Evolutionary conservation across 2,113 vertebrate genomes (phyloP).

Genomic region (Solea senegalensis): DNA sequence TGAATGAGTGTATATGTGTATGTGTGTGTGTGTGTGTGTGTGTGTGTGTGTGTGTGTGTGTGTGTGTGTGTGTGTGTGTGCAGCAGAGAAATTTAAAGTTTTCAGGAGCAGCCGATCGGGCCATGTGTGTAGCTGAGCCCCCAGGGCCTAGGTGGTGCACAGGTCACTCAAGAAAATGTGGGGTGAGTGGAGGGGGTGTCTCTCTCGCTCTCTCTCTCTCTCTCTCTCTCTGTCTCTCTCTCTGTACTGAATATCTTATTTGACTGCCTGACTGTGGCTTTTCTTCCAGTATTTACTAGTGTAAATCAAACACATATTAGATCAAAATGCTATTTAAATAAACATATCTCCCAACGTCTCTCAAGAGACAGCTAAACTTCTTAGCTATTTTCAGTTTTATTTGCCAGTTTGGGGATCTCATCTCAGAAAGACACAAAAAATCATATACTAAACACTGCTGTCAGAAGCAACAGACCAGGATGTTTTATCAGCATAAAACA

Average conservation of each 20-base stretch:
- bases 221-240: neutral
- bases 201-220: neutral
- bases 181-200: conserved; percentile 13
- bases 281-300: neutral
- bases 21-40: conserved; percentile 15
- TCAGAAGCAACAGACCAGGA: neutral
- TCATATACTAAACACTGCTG: neutral
- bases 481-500: conserved; percentile 1
- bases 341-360: neutral
- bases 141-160: conserved; percentile 54
- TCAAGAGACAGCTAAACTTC: neutral
- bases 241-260: conserved; percentile 17
- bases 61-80: conserved; percentile 24
- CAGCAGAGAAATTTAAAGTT: conserved; percentile 40
- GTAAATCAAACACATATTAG: neutral
- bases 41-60: conserved; percentile 17
- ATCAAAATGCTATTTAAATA: neutral
- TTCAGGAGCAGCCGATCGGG: conserved; percentile 25
- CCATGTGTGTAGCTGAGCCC: conserved; percentile 50
- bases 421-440: conserved; percentile 20
- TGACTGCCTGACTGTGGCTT: conserved; percentile 7
- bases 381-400: conserved; percentile 22
- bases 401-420: conserved; percentile 28
- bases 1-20: too few relatives aligned
- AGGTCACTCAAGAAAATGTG: conserved; percentile 59